Conservation (phyloP, 2,888 invertebrate species). For the Busseola fusca region DNA sequence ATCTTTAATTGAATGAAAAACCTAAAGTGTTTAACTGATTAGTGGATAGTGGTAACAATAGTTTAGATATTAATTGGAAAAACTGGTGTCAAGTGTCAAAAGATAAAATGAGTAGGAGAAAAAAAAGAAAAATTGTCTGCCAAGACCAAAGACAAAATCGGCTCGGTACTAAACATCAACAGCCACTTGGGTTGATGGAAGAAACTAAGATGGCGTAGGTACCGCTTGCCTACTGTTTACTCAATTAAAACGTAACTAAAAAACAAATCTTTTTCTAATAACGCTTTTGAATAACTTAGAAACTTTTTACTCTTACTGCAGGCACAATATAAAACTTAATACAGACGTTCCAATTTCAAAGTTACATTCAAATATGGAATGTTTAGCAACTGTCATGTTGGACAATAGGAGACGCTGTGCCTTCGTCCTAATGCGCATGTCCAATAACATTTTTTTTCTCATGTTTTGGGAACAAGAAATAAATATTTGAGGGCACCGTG, state of each 20-base stretch:
- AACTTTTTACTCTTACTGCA: constrained; percentile 9
- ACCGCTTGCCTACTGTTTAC: not conserved
- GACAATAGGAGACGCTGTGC: constrained; percentile 74
- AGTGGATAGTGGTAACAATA: not conserved
- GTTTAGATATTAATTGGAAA: not conserved
- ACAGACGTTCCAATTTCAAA: constrained; percentile 79
- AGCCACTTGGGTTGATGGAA: too few species aligned
- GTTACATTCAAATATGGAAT: constrained; percentile 69
- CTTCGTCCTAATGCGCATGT: constrained; percentile 74
- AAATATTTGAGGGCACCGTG: constrained; percentile 69
- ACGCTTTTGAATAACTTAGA: constrained; percentile 2
- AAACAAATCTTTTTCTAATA: not conserved
- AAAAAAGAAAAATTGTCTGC: too few species aligned
- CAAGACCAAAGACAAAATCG: too few species aligned
- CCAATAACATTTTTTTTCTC: constrained; percentile 76
- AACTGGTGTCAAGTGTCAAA: not conserved
- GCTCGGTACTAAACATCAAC: too few species aligned
- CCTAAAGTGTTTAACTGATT: constrained; percentile 1
- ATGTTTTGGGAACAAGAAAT: constrained; percentile 63
- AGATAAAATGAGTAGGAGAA: too few species aligned
- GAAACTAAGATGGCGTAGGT: too few species aligned
- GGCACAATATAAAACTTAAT: constrained; percentile 61
- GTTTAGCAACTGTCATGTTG: constrained; percentile 80
- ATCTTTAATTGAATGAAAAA: constrained; percentile 8
- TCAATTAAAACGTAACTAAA: not conserved